phyloP scores from a whole-genome alignment of 2,888 invertebrate genomes.

The Copidosoma aretas region DNA sequence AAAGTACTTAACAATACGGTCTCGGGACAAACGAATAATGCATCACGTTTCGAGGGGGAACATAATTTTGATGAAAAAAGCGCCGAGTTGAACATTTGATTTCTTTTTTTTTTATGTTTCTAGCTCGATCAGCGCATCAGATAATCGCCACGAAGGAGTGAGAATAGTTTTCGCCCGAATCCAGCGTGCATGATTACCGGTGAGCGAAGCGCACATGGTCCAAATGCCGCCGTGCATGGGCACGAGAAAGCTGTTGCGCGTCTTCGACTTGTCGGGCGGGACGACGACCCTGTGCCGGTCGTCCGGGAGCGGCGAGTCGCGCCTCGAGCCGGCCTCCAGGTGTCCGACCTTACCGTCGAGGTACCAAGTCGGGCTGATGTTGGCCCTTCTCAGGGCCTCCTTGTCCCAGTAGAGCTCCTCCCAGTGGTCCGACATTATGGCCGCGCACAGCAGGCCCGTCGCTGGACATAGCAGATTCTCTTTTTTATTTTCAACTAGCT shows the following conservation, averaged over 20 bases:
- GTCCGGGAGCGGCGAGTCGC: conserved; percentile 8
- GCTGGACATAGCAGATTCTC: conserved; percentile 47
- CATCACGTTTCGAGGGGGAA: too few relatives aligned
- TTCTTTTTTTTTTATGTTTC: too few relatives aligned
- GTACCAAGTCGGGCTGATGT: conserved; percentile 74
- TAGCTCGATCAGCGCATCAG: too few relatives aligned
- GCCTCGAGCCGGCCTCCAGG: conserved; percentile 55
- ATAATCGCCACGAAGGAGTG: too few relatives aligned
- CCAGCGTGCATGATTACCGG: conserved; percentile 69
- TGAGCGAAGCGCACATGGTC: conserved; percentile 84
- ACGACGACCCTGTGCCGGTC: conserved; percentile 6
- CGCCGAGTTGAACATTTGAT: too few relatives aligned
- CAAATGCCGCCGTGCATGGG: conserved; percentile 92
- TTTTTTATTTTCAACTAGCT: too few relatives aligned
- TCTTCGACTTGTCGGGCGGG: conserved; percentile 18
- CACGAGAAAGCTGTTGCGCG: conserved; percentile 71
- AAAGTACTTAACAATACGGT: too few relatives aligned
- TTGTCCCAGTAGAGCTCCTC: conserved; percentile 85
- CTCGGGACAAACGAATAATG: too few relatives aligned
- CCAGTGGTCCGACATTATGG: conserved; percentile 92
- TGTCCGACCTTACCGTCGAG: conserved; percentile 78
- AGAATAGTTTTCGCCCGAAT: too few relatives aligned
- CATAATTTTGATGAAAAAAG: too few relatives aligned
- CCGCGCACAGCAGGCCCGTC: conserved; percentile 81
- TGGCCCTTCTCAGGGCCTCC: conserved; percentile 68